Evolutionary conservation across 2,797 vertebrate species (phyloP).

Genomic region (Propithecus deckenii): DNA sequence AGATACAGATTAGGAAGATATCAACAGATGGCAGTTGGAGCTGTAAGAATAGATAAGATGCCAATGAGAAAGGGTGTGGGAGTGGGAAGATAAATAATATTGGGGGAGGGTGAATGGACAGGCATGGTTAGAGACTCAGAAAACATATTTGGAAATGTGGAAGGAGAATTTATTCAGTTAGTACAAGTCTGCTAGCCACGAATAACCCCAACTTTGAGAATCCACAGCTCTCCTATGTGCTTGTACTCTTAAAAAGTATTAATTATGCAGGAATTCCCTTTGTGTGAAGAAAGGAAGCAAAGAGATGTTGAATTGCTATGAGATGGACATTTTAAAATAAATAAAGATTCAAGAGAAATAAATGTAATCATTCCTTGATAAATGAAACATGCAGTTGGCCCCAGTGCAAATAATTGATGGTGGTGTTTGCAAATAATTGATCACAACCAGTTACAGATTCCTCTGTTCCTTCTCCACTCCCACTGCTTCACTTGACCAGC

Average conservation of each 20-base stretch:
- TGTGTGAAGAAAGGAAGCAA: background rate
- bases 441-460: too few species aligned
- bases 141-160: background rate
- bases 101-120: background rate
- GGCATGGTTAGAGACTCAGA: background rate
- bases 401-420: too few species aligned
- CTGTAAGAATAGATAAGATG: constrained; percentile 48
- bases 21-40: constrained; percentile 50
- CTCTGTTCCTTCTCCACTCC: too few species aligned
- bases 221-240: background rate
- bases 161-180: background rate
- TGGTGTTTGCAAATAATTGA: too few species aligned
- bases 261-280: background rate
- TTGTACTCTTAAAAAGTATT: background rate
- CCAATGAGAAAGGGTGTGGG: constrained; percentile 23
- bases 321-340: background rate
- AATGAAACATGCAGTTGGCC: background rate
- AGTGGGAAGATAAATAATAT: constrained; percentile 30
- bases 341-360: constrained; percentile 7
- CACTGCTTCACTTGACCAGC: too few species aligned
- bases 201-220: background rate
- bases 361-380: constrained; percentile 11
- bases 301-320: background rate
- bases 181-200: background rate
- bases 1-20: constrained; percentile 50